Conservation (phyloP, 2,888 invertebrate species). For the Philonicus albiceps region DNA sequence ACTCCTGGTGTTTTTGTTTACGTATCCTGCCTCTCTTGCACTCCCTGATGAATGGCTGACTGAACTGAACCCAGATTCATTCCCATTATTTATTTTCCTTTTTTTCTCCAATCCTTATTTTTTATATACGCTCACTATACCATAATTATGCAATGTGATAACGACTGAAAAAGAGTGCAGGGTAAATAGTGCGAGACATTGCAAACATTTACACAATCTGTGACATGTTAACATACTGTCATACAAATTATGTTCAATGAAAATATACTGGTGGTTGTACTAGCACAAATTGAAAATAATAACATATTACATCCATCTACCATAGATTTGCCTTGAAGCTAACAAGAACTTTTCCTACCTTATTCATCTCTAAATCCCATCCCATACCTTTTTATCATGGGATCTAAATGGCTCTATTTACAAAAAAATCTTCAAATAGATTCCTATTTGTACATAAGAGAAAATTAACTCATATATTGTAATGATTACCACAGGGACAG, state of each 20-base stretch:
- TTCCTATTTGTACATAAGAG: background rate
- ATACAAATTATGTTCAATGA: background rate
- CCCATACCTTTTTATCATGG: background rate
- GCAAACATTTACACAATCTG: background rate
- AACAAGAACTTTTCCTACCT: background rate
- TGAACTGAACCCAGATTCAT: conserved; percentile 4
- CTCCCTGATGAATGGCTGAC: conserved; percentile 5
- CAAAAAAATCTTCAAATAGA: background rate
- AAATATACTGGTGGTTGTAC: background rate
- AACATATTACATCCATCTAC: background rate
- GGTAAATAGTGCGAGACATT: background rate
- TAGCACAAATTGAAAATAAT: background rate
- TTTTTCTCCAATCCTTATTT: background rate
- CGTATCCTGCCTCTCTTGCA: background rate
- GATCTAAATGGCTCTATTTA: background rate
- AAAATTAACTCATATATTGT: background rate
- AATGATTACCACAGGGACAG: background rate
- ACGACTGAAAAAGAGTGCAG: background rate
- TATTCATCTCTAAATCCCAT: background rate
- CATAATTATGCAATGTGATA: background rate
- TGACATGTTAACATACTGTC: background rate
- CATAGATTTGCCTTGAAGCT: background rate
- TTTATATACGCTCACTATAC: background rate
- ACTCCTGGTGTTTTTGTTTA: conserved; percentile 24
- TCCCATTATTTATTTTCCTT: background rate